These are phyloP conservation scores for Lethocerus indicus DNA, from an alignment of 1,140 invertebrate species.

Conservation along the genomic window DNA sequence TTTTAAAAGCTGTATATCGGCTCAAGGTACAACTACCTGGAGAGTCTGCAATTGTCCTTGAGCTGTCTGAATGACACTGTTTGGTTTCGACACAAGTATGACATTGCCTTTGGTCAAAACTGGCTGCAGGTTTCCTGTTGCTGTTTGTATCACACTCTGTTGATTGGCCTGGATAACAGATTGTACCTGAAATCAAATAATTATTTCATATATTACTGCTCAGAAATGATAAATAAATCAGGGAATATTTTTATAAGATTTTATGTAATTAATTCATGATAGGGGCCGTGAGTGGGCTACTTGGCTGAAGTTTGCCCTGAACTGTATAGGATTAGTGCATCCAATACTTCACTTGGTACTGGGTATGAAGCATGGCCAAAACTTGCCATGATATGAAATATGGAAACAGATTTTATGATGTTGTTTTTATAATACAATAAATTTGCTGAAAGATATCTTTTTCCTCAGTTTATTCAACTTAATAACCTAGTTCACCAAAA, in stretches of 20 bases:
- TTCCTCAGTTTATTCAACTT: too few relatives aligned
- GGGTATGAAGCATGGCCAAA: neutral
- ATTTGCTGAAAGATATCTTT: too few relatives aligned
- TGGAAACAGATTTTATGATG: too few relatives aligned
- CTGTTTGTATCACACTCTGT: constrained; percentile 89
- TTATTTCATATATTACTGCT: neutral
- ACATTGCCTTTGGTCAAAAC: constrained; percentile 74
- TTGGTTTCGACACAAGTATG: constrained; percentile 72
- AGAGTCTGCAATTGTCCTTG: constrained; percentile 66
- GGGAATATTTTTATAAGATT: neutral
- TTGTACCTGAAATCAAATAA: constrained; percentile 31
- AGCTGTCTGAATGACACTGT: constrained; percentile 78
- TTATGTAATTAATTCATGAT: neutral
- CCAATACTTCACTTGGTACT: neutral
- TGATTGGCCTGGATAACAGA: constrained; percentile 90
- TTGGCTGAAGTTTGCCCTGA: neutral
- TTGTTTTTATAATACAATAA: too few relatives aligned
- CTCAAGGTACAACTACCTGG: constrained; percentile 36
- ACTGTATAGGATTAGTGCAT: neutral
- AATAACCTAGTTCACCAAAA: too few relatives aligned
- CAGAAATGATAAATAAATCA: neutral
- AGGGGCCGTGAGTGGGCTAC: neutral
- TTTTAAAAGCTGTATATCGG: too few relatives aligned
- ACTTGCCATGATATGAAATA: too few relatives aligned
- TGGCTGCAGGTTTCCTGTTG: constrained; percentile 62